Conservation (phyloP, 2,888 invertebrate species). For the Eilema griseolum region DNA sequence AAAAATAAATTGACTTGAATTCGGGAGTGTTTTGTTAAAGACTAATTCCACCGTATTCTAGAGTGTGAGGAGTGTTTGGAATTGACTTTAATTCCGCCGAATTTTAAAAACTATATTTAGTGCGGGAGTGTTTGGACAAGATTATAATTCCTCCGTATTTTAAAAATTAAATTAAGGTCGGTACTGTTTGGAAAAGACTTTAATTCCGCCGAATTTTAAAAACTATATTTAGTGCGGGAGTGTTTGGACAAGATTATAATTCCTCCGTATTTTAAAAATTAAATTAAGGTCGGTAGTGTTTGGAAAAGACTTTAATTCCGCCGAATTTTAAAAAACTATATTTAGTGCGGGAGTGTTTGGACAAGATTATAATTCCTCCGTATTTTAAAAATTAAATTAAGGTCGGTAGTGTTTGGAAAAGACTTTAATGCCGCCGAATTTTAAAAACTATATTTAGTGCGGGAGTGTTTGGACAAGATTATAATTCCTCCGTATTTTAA, state of each 20-base stretch:
- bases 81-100: background rate
- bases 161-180: no score
- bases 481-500: no score
- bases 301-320: background rate
- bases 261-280: background rate
- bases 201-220: background rate
- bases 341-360: background rate
- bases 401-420: no score
- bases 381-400: background rate
- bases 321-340: background rate
- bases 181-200: no score
- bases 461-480: no score
- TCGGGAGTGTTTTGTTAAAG: background rate
- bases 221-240: background rate
- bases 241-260: background rate
- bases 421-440: background rate
- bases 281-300: no score
- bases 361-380: background rate
- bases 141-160: background rate
- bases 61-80: background rate
- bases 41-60: background rate
- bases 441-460: no score
- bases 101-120: background rate
- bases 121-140: background rate
- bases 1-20: background rate